These are phyloP conservation scores for Callipepla squamata DNA, from an alignment of 2,113 vertebrate genomes.

Conservation along the genomic window DNA sequence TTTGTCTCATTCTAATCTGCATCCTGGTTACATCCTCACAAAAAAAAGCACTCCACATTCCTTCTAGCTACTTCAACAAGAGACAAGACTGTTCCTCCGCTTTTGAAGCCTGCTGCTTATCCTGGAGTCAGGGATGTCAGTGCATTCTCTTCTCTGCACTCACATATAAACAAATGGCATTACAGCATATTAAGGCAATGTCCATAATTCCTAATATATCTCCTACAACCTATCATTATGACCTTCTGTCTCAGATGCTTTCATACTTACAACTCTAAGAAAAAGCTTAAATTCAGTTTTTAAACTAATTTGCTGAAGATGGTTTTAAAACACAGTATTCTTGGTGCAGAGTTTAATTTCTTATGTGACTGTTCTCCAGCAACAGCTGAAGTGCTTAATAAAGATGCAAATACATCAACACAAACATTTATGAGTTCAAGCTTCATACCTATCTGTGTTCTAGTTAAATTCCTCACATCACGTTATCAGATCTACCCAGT, in stretches of 20 bases:
- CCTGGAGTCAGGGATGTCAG: neutral
- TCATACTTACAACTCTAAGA: neutral
- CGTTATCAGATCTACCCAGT: neutral
- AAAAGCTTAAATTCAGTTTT: neutral
- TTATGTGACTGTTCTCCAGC: neutral
- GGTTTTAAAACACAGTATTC: neutral
- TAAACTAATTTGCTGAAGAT: neutral
- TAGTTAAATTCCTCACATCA: neutral
- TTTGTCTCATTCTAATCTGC: neutral
- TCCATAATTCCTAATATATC: neutral
- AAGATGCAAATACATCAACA: neutral
- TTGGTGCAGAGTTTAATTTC: neutral
- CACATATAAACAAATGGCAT: neutral
- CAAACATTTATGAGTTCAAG: neutral
- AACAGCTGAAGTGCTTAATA: neutral
- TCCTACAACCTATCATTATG: neutral
- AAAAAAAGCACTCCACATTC: fast-evolving
- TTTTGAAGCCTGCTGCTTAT: neutral
- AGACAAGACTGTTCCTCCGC: neutral
- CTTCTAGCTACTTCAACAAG: neutral
- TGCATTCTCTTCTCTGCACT: neutral
- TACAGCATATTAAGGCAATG: neutral
- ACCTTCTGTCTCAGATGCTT: neutral
- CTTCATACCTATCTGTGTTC: neutral
- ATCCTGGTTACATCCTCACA: neutral